These are phyloP conservation scores for Microtus pennsylvanicus DNA, from an alignment of 2,113 vertebrate species.

Conservation along the genomic window DNA sequence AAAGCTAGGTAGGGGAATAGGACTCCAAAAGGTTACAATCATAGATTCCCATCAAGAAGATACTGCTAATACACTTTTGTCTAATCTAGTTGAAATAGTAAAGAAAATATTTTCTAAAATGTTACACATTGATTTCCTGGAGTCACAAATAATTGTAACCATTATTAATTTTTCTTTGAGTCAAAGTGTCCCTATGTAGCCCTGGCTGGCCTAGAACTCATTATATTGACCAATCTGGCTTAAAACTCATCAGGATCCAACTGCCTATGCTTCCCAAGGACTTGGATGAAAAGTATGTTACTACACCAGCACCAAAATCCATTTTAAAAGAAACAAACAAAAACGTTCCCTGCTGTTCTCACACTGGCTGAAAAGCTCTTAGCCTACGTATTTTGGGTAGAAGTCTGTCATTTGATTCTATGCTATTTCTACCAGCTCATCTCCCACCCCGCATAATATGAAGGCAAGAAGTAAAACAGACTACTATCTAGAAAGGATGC, in stretches of 20 bases:
- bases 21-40: not conserved
- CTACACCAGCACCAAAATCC: not conserved
- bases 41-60: not conserved
- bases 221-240: not conserved
- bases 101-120: not conserved
- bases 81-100: constrained; percentile 17
- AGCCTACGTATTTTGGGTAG: constrained; percentile 5
- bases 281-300: not conserved
- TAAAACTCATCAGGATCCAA: not conserved
- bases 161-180: not conserved
- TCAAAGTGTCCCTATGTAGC: not conserved
- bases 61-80: not conserved
- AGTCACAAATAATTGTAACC: constrained; percentile 50
- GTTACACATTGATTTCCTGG: not conserved
- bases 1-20: constrained; percentile 7
- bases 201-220: not conserved
- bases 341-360: not conserved
- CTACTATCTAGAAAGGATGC: constrained; percentile 5
- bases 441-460: not conserved
- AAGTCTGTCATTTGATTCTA: constrained; percentile 10
- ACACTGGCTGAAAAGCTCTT: not conserved
- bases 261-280: not conserved
- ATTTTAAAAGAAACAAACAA: not conserved
- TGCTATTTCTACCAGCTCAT: not conserved
- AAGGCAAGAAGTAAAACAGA: constrained; percentile 7